Evolutionary conservation across 1,140 invertebrate genomes (phyloP), one percentile per base, ranked within the genome.

Genomic region (Dendroctonus ponderosae): DNA sequence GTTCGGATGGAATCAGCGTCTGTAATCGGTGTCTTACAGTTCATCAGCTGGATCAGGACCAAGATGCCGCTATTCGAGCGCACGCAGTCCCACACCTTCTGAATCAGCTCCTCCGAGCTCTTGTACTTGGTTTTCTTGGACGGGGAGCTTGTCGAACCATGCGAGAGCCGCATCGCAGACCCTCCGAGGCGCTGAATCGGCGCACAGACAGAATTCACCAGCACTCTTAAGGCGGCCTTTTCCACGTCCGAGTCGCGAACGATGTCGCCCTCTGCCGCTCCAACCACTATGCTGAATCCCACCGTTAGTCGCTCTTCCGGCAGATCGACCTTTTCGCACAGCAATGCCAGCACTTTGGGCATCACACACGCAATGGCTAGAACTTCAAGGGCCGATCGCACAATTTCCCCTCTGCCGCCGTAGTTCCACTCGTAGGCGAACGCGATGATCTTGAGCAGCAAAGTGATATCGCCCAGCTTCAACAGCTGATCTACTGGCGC

Each of bases 41-140:
- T 89, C 86, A 99, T 89, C 43, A 97, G 81, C 69, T 89, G 88
- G 1, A 92, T 75, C 15, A 92, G 76, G 44, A 94, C 93, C 90
- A 97, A 96, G 59, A 97, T 97, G n/a, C 94, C 95, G 80, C 97
- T 97, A 79, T 96, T 97, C 2, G 89, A 89, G 67, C 96, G 82
- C 4, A 97, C 89, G 70, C 90, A 91, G 78, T 96, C 93, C 95
- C 95, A 98, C 40, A 98, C 87, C 77, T 91, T 93, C 75, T 90
- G 88, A 62, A 96, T 88, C 4, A 96, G 81, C 73, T 96, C 93
- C 79, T 96, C 92, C 63, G 89, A 89, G 58, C 85, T 88, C 67
- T 89, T 87, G 38, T 87, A 80, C 46, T 85, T 87, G 0, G 86
- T 85, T 74, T 89, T 91, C 75, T 91, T 93, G 70, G 87, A 89